Evolutionary conservation across 1,140 invertebrate genomes (phyloP), one percentile per base, ranked within the genome.

Genomic region (Chlorops oryzae): DNA sequence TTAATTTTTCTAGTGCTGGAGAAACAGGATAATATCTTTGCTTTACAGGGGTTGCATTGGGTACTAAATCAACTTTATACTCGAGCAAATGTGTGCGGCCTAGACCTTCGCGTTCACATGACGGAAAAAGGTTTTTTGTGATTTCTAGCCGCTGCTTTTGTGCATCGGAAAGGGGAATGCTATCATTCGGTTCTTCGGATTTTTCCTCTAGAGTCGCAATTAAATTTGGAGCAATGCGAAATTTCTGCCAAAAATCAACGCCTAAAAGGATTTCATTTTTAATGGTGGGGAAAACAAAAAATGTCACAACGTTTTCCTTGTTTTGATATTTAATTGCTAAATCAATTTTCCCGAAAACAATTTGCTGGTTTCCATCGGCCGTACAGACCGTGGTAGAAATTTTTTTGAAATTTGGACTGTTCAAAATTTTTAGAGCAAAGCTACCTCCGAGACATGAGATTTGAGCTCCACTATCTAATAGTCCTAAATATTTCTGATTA

Each of bases 21-120:
- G 49, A 50, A 9, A 57, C 21, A 3, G 52, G 52, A 32, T 46
- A 51, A 34, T 51, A 51, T 45, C 48, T 27, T 23, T 57, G 56
- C 15, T 28, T 34, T 2, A 39, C 12, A 9, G 37, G 38, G 1
- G 12, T 37, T 3, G 21, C 28, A 44, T 18, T 24, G 5, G n/a
- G n/a, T n/a, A 21, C 38, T 9, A 25, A 23, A 15, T 43, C 49
- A 38, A 51, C 27, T 7, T 18, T 22, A 39, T 44, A 42, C 15
- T 13, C 15, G 13, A 37, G 23, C 13, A 43, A 13, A 22, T 9
- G 12, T 13, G 48, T 50, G 3, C 27, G 12, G 23, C 37, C 40
- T 23, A 37, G n/a, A 20, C 32, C 28, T 24, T 37, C 28, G 24
- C 17, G 22, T 7, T 3, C 20, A 50, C 22, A 50, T 35, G 39